A percentile compares a stretch with the other conserved stretches of the same genome.
Conservation (phyloP, 1,140 invertebrate genomes). For the Drosophila erecta region DNA sequence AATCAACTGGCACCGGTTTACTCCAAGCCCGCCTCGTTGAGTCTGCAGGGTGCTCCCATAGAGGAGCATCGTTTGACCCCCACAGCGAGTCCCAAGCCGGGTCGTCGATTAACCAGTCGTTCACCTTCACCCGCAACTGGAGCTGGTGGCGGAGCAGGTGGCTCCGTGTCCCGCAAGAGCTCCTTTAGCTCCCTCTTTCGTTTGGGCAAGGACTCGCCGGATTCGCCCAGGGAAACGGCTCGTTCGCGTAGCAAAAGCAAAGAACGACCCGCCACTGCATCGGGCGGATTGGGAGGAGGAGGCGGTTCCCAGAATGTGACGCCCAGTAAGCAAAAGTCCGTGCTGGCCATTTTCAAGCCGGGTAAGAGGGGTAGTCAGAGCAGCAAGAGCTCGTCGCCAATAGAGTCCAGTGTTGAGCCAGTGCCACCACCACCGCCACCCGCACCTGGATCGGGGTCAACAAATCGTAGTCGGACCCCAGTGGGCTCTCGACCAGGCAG, state of each 20-base stretch:
- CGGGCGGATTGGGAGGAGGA: constrained; percentile 25
- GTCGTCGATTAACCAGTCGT: constrained; percentile 82
- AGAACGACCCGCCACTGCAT: constrained; percentile 84
- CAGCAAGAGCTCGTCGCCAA: constrained; percentile 84
- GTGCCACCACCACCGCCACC: constrained; percentile 59
- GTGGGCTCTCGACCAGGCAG: constrained; percentile 65
- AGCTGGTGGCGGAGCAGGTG: constrained; percentile 6
- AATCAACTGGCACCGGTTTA: constrained; percentile 73
- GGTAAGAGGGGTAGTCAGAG: constrained; percentile 83
- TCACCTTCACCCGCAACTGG: constrained; percentile 84
- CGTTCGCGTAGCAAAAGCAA: constrained; percentile 88
- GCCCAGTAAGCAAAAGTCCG: constrained; percentile 87
- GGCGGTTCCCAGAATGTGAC: constrained; percentile 85
- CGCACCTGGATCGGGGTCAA: constrained; percentile 30
- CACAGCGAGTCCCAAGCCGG: constrained; percentile 84
- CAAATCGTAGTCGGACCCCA: constrained; percentile 55
- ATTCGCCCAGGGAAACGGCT: constrained; percentile 82
- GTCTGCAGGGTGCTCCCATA: constrained; percentile 71
- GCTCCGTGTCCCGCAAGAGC: constrained; percentile 89
- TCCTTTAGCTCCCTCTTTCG: constrained; percentile 92
- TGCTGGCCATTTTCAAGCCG: constrained; percentile 88
- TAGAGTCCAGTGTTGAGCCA: constrained; percentile 48
- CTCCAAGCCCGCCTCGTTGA: constrained; percentile 85
- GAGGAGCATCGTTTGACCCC: constrained; percentile 82
- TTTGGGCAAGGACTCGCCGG: constrained; percentile 78